These are phyloP conservation scores for Anser cygnoides DNA, from an alignment of 2,113 vertebrate genomes.

Conservation along the genomic window DNA sequence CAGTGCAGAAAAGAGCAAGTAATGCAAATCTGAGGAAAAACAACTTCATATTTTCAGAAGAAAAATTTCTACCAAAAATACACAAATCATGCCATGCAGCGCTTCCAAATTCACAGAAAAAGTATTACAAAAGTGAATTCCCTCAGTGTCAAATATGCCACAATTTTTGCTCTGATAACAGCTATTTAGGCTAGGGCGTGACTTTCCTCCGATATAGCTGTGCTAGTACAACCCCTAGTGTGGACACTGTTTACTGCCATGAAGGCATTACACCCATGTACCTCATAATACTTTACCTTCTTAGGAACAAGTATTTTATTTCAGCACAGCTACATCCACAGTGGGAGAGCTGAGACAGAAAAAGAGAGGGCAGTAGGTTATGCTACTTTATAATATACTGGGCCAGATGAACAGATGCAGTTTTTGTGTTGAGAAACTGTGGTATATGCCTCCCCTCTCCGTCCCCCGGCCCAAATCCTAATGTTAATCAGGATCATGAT, in stretches of 20 bases:
- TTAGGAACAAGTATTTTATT: constrained; percentile 14
- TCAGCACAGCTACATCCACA: background rate
- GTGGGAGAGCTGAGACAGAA: background rate
- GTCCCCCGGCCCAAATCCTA: background rate
- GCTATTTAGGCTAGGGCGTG: constrained; percentile 55
- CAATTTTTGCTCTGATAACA: constrained; percentile 45
- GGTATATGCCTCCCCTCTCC: background rate
- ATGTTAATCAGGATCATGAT: constrained; percentile 5
- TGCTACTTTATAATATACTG: background rate
- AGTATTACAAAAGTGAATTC: constrained; percentile 22
- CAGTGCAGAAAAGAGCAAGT: constrained; percentile 11
- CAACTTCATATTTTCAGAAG: background rate
- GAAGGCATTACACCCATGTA: background rate
- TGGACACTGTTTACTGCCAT: constrained; percentile 58
- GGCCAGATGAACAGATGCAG: constrained; percentile 23
- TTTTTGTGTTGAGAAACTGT: background rate
- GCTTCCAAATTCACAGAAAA: constrained; percentile 25
- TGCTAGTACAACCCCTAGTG: constrained; percentile 71
- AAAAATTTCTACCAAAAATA: constrained; percentile 26
- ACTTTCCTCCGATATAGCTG: constrained; percentile 50
- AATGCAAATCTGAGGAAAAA: background rate
- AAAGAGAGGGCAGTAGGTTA: constrained; percentile 37
- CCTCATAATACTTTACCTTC: background rate
- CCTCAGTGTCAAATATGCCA: constrained; percentile 41
- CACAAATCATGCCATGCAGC: background rate